A percentile compares a stretch with the other conserved stretches of the same genome.
Evolutionary conservation across 1,140 invertebrate species (phyloP).

Genomic region (Hyles vespertilio): DNA sequence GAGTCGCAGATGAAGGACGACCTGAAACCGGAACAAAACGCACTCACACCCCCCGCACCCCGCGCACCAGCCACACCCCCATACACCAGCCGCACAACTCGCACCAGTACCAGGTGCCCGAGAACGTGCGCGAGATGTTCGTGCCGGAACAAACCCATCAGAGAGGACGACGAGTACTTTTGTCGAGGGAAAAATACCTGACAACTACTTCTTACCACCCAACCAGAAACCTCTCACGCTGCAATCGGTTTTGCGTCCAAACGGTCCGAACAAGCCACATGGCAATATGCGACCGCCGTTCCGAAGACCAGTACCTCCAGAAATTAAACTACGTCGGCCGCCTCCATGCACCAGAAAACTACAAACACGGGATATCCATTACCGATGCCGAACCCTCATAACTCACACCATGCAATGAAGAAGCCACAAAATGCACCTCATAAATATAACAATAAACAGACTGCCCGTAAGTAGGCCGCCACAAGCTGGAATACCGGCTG

Average conservation of each 20-base stretch:
- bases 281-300: conserved; percentile 55
- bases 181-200: conserved; percentile 49
- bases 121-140: conserved; percentile 46
- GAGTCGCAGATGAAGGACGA: conserved; percentile 60
- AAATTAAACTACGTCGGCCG: conserved; percentile 67
- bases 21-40: conserved; percentile 37
- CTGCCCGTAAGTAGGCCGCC: conserved; percentile 43
- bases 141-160: conserved; percentile 48
- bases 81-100: background rate
- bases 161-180: conserved; percentile 61
- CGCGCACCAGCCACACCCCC: no score
- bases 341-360: conserved; percentile 43
- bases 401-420: conserved; percentile 46
- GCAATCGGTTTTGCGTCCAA: conserved; percentile 67
- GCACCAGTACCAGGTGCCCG: conserved; percentile 54
- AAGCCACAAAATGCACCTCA: conserved; percentile 48
- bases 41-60: conserved; percentile 3
- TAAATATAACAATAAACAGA: conserved; percentile 46
- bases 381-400: conserved; percentile 51
- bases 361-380: conserved; percentile 49
- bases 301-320: conserved; percentile 57
- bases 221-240: conserved; percentile 67
- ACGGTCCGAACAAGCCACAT: conserved; percentile 41
- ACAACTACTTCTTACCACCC: conserved; percentile 52
- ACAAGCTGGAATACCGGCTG: conserved; percentile 28